Evolutionary conservation across 1,140 invertebrate genomes (phyloP), one percentile per base, ranked within the genome.

Genomic region (Telenomus remus): DNA sequence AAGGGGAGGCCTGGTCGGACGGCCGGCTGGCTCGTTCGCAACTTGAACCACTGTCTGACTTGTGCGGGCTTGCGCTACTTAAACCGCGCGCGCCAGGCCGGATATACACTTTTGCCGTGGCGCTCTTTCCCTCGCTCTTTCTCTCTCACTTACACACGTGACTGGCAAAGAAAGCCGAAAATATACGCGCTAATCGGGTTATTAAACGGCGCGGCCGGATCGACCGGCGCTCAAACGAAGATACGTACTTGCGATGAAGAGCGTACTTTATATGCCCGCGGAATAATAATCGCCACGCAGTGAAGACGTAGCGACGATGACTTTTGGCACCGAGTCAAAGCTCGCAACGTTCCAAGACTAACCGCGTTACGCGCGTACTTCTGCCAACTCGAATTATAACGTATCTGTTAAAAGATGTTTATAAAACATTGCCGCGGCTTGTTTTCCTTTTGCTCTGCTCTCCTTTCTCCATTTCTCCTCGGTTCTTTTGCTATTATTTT

Each of bases 41-140:
- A 80, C 76, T 70, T 75, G 70, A 79, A 79, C 79, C 77, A 79
- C 76, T 79, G 80, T 81, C 82, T 84, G 82, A 82, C 80, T 81
- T 81, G 80, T 74, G 77, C 69, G 63, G 72, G 71, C 76, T 56
- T 69, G 71, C 68, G 65, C 83, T 83, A 81, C 85, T 87, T 85
- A 83, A 7, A 14, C 43, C 43, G 7, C 43, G 39, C 39, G 79
- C 57, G 63, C 55, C 53, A 78, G 79, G 78, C 76, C 72, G 55
- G 78, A 78, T 61, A 60, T 53, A 57, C 55, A 72, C 66, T 65
- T 79, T 76, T 70, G 57, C n/a, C 66, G 19, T 27, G 19, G 19
- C 19, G 19, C 19, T n/a, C n/a, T n/a, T n/a, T n/a, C n/a, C n/a
- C n/a, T n/a, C n/a, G n/a, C n/a, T n/a, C n/a, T n/a, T n/a, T n/a